These are phyloP conservation scores for Catharus ustulatus DNA, from an alignment of 2,797 vertebrate genomes.

Conservation along the genomic window DNA sequence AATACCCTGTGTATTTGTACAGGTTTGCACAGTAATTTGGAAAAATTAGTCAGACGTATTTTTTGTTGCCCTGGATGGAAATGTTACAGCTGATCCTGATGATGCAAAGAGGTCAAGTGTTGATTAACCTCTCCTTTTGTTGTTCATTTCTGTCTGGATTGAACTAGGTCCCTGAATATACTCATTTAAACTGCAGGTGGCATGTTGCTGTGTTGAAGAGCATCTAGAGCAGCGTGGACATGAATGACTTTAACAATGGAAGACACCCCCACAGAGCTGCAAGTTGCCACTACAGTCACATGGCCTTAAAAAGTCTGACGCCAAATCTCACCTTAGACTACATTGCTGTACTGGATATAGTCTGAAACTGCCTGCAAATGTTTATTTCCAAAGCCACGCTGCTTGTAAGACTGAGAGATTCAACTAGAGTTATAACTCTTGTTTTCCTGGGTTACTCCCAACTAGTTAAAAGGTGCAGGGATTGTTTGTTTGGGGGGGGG, in stretches of 20 bases:
- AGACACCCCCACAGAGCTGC: background rate
- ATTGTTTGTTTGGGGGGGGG: background rate
- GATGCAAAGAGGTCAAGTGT: background rate
- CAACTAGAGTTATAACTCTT: background rate
- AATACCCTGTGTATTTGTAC: background rate
- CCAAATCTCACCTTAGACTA: background rate
- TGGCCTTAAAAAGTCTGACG: background rate
- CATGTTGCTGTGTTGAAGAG: background rate
- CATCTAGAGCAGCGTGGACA: background rate
- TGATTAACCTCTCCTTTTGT: background rate
- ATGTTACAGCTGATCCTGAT: background rate
- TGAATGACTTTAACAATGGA: background rate
- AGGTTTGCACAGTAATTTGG: background rate
- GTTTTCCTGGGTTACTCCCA: background rate
- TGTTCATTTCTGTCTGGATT: background rate
- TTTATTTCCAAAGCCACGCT: background rate
- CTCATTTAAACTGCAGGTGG: background rate
- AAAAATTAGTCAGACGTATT: rapidly evolving
- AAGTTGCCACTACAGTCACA: background rate
- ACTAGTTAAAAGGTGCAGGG: background rate
- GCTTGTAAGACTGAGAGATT: background rate
- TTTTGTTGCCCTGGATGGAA: background rate
- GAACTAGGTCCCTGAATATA: background rate
- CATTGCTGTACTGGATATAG: background rate
- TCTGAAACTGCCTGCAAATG: background rate